Base-by-base conservation (phyloP, 2,888 invertebrate genomes). In the Eucera pruinosa region DNA sequence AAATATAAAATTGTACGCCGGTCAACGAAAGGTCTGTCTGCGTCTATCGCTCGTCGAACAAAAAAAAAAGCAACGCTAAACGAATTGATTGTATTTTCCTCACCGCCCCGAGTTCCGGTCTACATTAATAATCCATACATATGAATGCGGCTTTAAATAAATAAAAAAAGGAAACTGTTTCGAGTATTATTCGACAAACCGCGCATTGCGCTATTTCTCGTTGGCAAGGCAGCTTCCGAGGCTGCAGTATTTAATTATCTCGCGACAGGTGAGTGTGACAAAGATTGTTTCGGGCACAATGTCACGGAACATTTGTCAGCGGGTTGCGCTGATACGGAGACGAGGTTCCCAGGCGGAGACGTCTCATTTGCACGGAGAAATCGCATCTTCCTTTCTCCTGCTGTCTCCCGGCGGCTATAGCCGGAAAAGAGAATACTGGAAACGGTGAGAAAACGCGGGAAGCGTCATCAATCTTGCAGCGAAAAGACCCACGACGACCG, bases 401-500 rank as follows among this genome's bases (percentile, higher is more conserved):
- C 48, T 55, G 61, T 50, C 72, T 65, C 62, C 65, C 52, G 27
- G 64, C 57, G 47, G 33, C 54, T 45, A 48, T 52, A 48, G 52
- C 57, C 45, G 73, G 64, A 70, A 77, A 55, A 72, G 72, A 74
- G 65, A 72, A 73, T 54, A 68, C 57, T 61, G 71, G 78, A 75
- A 62, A 50, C 62, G 80, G 62, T 43, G 65, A 72, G 55, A 76
- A 68, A 76, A 80, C 84, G 62, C 60, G 62, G 67, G 67, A 68
- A 81, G 45, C 80, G 87, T 90, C 91, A 92, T 92, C 91, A 92
- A 92, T 92, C 92, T 92, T 91, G 74, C 62, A 64, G 68, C 72
- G 85, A 83, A 78, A 82, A 85, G 86, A 86, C 83, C 86, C 84
- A 78, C 85, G 87, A 89, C 87, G 84, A 86, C 74, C 84, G 86